Evolutionary conservation across 2,113 vertebrate species (phyloP).

Genomic region (Catagonus wagneri): DNA sequence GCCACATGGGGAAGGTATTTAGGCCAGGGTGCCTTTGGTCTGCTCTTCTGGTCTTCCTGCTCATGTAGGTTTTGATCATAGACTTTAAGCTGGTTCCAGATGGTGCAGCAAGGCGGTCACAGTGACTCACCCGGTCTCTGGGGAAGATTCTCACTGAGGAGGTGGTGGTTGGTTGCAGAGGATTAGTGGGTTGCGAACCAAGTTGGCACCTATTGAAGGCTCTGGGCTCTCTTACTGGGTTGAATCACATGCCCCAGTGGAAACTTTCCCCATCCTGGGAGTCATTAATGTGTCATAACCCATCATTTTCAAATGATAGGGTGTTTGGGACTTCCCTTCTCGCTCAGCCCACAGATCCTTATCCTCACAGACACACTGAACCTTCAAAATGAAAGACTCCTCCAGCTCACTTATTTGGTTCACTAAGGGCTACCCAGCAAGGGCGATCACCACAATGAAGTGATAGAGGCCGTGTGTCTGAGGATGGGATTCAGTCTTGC

Average conservation of each 20-base stretch:
- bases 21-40: not conserved
- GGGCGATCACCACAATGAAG: not conserved
- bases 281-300: constrained; percentile 81
- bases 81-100: not conserved
- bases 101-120: not conserved
- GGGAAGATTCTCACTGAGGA: constrained; percentile 59
- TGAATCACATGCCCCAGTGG: constrained; percentile 82
- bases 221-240: constrained; percentile 39
- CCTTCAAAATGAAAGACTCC: constrained; percentile 43
- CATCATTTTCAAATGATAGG: constrained; percentile 84
- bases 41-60: not conserved
- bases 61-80: not conserved
- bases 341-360: constrained; percentile 55
- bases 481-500: not conserved
- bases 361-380: constrained; percentile 41
- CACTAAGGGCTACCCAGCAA: not conserved
- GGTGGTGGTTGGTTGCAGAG: constrained; percentile 42
- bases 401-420: not conserved
- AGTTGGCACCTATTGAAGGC: constrained; percentile 56
- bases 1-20: not conserved
- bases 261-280: constrained; percentile 81
- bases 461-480: not conserved
- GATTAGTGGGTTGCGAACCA: constrained; percentile 71
- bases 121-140: constrained; percentile 58
- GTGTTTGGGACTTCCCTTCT: constrained; percentile 80